Evolutionary conservation across 2,113 vertebrate species (phyloP).

Genomic region (Oreochromis tanganicae): DNA sequence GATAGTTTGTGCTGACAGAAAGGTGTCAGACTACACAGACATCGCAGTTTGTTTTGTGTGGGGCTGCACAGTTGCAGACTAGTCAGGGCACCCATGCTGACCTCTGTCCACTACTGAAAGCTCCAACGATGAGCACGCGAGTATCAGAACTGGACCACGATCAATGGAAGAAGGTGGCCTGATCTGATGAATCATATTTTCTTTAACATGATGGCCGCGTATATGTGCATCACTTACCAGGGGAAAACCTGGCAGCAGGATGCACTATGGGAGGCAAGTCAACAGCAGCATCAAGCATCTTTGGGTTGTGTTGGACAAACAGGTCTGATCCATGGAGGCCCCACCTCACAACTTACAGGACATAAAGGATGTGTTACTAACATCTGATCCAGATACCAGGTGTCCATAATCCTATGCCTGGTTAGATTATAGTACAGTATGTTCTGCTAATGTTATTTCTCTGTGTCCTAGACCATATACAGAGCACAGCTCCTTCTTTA

Average conservation of each 20-base stretch:
- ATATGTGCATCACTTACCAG: neutral
- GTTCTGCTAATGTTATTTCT: neutral
- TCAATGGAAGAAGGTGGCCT: neutral
- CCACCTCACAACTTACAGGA: neutral
- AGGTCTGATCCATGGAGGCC: too few relatives aligned
- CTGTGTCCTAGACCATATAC: conserved; percentile 16
- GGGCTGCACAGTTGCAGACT: neutral
- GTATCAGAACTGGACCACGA: neutral
- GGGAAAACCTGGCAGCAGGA: neutral
- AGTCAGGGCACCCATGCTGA: neutral
- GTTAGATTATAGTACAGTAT: neutral
- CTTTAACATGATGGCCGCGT: neutral
- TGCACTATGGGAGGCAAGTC: neutral
- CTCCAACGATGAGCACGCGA: neutral
- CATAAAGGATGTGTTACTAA: neutral
- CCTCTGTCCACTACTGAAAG: neutral
- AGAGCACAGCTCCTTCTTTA: conserved; percentile 48
- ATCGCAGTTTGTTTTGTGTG: neutral
- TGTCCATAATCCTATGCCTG: neutral
- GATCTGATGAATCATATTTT: neutral
- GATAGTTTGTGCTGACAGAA: neutral
- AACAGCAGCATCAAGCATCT: neutral
- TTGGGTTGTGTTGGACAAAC: neutral
- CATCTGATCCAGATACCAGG: neutral
- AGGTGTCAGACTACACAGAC: neutral